Evolutionary conservation across 2,888 invertebrate genomes (phyloP), one percentile per base, ranked within the genome.

Genomic region (Helleia helle): DNA sequence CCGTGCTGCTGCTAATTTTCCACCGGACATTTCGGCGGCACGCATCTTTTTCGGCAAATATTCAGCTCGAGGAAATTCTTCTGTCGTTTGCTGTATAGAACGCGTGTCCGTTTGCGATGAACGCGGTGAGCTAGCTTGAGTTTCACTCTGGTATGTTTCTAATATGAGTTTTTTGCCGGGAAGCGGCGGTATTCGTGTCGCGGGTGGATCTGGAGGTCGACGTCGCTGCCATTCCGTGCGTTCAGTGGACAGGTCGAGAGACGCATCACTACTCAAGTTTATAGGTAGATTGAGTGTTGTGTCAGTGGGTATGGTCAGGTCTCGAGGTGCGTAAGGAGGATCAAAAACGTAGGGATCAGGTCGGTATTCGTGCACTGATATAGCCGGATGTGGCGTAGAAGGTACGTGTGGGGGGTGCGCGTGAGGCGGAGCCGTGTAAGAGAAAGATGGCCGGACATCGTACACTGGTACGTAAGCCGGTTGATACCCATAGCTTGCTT

Each of bases 31-130:
- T 55, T 86, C 85, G 40, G 85, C 79, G 46, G 86, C 86, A 41
- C 86, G 65, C 85, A 86, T 86, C 59, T 85, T 85, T 54, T 86
- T 86, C 24, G 85, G 86, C 47, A 85, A 63, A 62, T 86, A 86
- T 54, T 81, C 76, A 38, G 70, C 53, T 47, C 68, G 65, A 41
- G 74, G 67, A 51, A 71, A 68, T 11, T 70, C 70, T 11, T 68
- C 71, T 37, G 54, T 43, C 31, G 51, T 47, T 18, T 44, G 62
- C 44, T 36, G 43, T 34, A 45, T 34, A 30, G 56, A 39, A 39
- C 57, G 62, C 40, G 55, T 46, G 26, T 62, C 59, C 11, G 52
- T 44, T 24, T 51, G 63, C 3, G 57, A 42, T 14, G 62, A 44
- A 44, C 70, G 72, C 31, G 72, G 71, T 8, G 71, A 60, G 40